Evolutionary conservation across 1,140 invertebrate genomes (phyloP).

Genomic region (Chlorops oryzae): DNA sequence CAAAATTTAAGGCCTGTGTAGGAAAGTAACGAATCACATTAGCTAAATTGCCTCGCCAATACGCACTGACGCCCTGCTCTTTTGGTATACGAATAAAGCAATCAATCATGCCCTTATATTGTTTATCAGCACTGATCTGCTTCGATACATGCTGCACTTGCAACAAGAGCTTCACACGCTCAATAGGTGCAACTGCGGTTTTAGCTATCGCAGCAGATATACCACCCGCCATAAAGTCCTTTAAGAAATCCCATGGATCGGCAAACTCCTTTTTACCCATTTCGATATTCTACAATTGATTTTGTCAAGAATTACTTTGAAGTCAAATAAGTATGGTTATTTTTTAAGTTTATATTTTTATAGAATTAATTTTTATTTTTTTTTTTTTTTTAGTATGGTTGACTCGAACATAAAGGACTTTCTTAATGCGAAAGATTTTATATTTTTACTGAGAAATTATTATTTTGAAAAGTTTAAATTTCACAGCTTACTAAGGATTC

Average conservation of each 20-base stretch:
- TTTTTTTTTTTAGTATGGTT: slow-evolving; percentile 12
- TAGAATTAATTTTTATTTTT: slow-evolving; percentile 10
- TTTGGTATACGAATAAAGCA: slow-evolving; percentile 61
- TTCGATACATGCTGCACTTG: slow-evolving; percentile 80
- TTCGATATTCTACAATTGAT: not conserved
- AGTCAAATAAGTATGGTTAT: not conserved
- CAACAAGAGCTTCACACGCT: slow-evolving; percentile 85
- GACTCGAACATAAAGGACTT: too few species aligned
- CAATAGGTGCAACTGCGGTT: slow-evolving; percentile 84
- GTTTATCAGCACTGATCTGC: slow-evolving; percentile 68
- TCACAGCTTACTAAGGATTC: too few species aligned
- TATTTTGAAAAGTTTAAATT: too few species aligned
- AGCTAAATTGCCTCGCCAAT: slow-evolving; percentile 91
- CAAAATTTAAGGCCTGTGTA: slow-evolving; percentile 93
- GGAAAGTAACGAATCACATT: slow-evolving; percentile 90
- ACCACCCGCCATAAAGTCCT: slow-evolving; percentile 82
- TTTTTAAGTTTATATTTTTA: not conserved
- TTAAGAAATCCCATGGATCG: slow-evolving; percentile 54
- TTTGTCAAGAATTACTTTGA: not conserved
- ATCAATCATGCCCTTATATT: slow-evolving; percentile 65
- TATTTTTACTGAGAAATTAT: too few species aligned
- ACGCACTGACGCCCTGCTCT: slow-evolving; percentile 76
- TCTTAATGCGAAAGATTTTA: too few species aligned
- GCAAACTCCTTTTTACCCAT: slow-evolving; percentile 47
- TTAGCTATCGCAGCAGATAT: slow-evolving; percentile 83